Evolutionary conservation across 2,888 invertebrate genomes (phyloP).

Genomic region (Euplagia quadripunctaria): DNA sequence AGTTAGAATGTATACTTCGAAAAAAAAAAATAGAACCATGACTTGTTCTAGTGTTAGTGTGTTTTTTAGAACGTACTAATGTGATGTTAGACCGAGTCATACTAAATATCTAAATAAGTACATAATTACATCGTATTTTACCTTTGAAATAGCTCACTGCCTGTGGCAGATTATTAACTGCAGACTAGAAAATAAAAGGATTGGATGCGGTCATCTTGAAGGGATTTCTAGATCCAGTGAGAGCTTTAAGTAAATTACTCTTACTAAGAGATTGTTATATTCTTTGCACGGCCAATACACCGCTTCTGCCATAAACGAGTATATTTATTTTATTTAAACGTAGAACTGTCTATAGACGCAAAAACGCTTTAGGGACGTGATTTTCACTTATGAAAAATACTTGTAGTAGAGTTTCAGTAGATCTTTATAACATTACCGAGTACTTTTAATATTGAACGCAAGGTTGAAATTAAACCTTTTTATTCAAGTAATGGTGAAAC

Average conservation of each 20-base stretch:
- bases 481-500: not conserved
- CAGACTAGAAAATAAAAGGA: not conserved
- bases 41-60: not conserved
- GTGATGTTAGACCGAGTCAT: not conserved
- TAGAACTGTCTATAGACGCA: not conserved
- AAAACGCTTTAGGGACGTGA: not conserved
- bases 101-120: not conserved
- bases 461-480: not conserved
- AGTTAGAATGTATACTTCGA: too few species aligned
- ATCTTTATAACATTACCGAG: not conserved
- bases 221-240: not conserved
- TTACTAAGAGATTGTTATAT: not conserved
- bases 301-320: not conserved
- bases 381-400: not conserved
- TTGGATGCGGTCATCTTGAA: not conserved
- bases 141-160: not conserved
- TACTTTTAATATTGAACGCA: not conserved
- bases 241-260: not conserved
- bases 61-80: not conserved
- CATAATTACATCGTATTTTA: not conserved
- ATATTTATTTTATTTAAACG: not conserved
- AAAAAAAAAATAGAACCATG: too few species aligned
- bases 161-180: not conserved
- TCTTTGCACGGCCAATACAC: not conserved
- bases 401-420: not conserved